Conservation (phyloP, 2,888 invertebrate genomes). For the Dynastes maya region DNA sequence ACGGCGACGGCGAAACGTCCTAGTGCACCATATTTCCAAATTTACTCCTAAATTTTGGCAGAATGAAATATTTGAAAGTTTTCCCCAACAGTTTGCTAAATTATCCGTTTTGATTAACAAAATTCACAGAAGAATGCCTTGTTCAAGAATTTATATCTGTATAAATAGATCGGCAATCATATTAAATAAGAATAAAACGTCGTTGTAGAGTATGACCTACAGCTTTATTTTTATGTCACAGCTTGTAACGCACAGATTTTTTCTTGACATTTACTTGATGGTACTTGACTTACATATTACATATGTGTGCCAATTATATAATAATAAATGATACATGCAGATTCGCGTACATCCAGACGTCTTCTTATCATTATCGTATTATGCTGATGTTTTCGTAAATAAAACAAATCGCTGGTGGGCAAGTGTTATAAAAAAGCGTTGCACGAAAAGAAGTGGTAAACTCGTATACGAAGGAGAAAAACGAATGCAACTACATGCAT, state of each 20-base stretch:
- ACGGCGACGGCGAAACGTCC: too few species aligned
- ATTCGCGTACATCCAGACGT: slow-evolving; percentile 5
- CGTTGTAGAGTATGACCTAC: too few species aligned
- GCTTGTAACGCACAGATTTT: neutral
- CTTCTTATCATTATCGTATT: slow-evolving; percentile 20
- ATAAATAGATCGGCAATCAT: too few species aligned
- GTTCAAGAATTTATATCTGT: too few species aligned
- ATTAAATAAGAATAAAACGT: too few species aligned
- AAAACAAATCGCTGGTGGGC: slow-evolving; percentile 30
- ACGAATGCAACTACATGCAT: neutral
- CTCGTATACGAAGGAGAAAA: neutral
- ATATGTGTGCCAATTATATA: slow-evolving; percentile 12
- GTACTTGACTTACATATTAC: slow-evolving; percentile 12
- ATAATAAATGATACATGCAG: slow-evolving; percentile 17
- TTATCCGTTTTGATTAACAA: too few species aligned
- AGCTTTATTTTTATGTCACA: neutral
- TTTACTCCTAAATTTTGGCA: too few species aligned
- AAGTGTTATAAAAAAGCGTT: neutral
- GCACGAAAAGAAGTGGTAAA: slow-evolving; percentile 16
- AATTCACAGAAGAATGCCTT: too few species aligned
- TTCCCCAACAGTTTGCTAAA: too few species aligned
- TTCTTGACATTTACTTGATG: slow-evolving; percentile 2
- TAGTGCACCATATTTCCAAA: too few species aligned
- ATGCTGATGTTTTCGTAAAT: slow-evolving; percentile 24
- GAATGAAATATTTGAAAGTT: too few species aligned